These are phyloP conservation scores for Zonotrichia albicollis DNA, from an alignment of 2,797 vertebrate genomes.

Conservation along the genomic window DNA sequence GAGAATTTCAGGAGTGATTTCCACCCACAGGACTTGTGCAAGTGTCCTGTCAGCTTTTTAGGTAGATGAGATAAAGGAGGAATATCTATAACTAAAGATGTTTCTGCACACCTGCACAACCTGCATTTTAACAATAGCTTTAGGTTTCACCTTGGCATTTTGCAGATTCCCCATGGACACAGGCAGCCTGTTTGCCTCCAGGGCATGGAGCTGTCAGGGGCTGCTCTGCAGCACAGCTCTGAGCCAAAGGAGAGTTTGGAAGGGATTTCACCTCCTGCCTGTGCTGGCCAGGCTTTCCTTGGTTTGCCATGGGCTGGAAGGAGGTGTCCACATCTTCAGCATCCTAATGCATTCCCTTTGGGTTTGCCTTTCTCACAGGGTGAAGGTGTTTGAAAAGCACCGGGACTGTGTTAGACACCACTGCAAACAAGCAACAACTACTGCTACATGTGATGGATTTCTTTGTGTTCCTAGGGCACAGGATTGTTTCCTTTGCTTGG, in stretches of 20 bases:
- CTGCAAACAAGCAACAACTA: neutral
- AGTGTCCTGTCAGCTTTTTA: neutral
- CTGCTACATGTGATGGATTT: neutral
- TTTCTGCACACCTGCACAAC: neutral
- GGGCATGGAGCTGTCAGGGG: rapidly evolving
- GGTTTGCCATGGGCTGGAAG: neutral
- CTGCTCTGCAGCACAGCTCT: neutral
- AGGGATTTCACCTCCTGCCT: neutral
- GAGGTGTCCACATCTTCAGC: neutral
- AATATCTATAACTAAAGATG: neutral
- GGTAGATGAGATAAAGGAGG: neutral
- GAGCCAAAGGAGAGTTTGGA: neutral
- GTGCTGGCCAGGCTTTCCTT: neutral
- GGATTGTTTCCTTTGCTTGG: neutral
- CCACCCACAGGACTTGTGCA: neutral
- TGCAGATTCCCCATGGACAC: neutral
- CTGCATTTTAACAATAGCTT: neutral
- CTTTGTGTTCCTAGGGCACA: neutral
- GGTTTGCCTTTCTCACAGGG: neutral
- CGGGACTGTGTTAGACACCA: neutral
- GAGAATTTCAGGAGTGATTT: neutral
- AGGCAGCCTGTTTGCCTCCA: neutral
- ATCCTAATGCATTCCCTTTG: neutral
- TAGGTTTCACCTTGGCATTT: neutral
- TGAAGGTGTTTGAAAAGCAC: neutral